Base-by-base conservation (phyloP, 2,797 vertebrate genomes). In the Phoeniculus purpureus region DNA sequence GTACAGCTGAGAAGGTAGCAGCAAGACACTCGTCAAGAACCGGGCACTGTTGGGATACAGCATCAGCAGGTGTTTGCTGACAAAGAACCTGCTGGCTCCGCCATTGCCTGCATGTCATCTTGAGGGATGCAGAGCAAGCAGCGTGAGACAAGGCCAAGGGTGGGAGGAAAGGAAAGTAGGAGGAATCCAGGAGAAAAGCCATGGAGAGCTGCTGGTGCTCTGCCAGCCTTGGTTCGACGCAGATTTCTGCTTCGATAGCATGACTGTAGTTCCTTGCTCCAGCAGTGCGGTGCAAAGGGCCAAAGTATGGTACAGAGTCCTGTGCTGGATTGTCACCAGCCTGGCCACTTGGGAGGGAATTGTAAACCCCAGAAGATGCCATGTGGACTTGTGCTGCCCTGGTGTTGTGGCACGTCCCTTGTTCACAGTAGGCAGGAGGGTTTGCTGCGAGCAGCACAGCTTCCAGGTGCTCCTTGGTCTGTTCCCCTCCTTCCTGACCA, bases 41-140 rank as follows among this genome's bases (percentile, higher is more conserved):
- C 11, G 1, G 73, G 62, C 27, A 21, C 18, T 16, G 51, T 0
- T 0, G 37, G 59, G 50, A 84, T 34, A 47, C 14, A 0, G 56
- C 27, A 64, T 22, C 80, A 64, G 87, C 43, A 55, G 74, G 79
- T 3, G 29, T 75, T 81, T 52, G 40, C 73, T 45, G 26, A 31
- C 54, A 31, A 0, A 2, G 43, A 84, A 55, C n/a, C 64, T 71
- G 64, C 58, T 7, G 54, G 50, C 61, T 54, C 72, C 15, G 34
- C 75, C 22, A 6, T 23, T 3, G 2, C 2, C 2, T 2, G 4
- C 25, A 7, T 0, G 0, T 20, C 20, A 22, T 29, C 82, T 70
- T 37, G 26, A 79, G 72, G 1, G 9, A 54, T 3, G 22, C 56
- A 25, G 4, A 12, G 66, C 76, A 54, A 80, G 59, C 26, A 21